phyloP scores from a whole-genome alignment of 2,888 invertebrate genomes.

The Ectobius pallidus region DNA sequence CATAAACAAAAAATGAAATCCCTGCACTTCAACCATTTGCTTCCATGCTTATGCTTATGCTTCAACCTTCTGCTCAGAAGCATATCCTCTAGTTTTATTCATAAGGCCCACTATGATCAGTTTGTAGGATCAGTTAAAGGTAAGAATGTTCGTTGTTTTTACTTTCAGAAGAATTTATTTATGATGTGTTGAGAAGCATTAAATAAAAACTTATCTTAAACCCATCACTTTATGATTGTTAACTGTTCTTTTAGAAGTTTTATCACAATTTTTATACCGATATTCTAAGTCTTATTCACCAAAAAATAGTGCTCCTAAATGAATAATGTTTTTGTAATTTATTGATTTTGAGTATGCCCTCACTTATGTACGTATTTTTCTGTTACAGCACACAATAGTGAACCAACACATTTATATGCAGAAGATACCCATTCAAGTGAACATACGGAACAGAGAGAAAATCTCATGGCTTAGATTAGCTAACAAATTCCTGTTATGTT shows the following conservation, averaged over 20 bases:
- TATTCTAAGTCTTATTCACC: neutral
- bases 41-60: too few species aligned
- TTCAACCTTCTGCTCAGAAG: too few species aligned
- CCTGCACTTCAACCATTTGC: too few species aligned
- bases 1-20: too few species aligned
- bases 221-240: neutral
- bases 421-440: neutral
- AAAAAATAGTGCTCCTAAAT: neutral
- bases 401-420: constrained; percentile 5
- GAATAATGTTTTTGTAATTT: neutral
- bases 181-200: too few species aligned
- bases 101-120: too few species aligned
- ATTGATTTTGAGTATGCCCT: neutral
- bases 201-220: neutral
- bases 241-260: neutral
- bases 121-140: too few species aligned
- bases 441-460: neutral
- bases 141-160: too few species aligned
- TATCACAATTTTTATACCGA: neutral
- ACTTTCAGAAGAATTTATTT: too few species aligned
- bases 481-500: neutral
- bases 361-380: neutral
- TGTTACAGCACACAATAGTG: neutral
- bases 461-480: neutral
- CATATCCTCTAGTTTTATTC: too few species aligned